Conservation (phyloP, 2,888 invertebrate species). For the Malacosoma neustria region DNA sequence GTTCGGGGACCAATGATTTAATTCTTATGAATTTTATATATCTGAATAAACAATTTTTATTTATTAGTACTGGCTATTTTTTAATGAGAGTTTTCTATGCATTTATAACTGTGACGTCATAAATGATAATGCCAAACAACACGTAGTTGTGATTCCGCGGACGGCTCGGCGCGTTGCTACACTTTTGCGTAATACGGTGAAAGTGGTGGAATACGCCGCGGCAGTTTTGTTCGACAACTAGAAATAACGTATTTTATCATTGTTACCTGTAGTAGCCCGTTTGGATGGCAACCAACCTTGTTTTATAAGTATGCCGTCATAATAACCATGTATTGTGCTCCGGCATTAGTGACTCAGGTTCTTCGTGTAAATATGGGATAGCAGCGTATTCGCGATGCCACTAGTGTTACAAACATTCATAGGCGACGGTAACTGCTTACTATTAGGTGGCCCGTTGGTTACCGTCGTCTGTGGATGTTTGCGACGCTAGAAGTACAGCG, state of each 20-base stretch:
- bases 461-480: not conserved
- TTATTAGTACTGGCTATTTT: too few species aligned
- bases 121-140: too few species aligned
- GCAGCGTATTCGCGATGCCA: not conserved
- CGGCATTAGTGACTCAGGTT: too few species aligned
- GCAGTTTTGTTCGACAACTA: not conserved
- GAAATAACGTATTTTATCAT: not conserved
- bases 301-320: not conserved
- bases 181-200: slow-evolving; percentile 12
- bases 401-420: not conserved
- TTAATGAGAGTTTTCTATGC: too few species aligned
- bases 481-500: not conserved
- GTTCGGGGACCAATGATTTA: too few species aligned
- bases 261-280: too few species aligned
- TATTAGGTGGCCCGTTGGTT: not conserved
- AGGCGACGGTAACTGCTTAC: not conserved
- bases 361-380: too few species aligned
- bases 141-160: not conserved
- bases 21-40: too few species aligned
- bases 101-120: too few species aligned
- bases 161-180: slow-evolving; percentile 4
- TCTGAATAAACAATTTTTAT: too few species aligned
- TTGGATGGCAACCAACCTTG: too few species aligned
- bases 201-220: slow-evolving; percentile 4
- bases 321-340: not conserved